Evolutionary conservation across 1,140 invertebrate genomes (phyloP).

Genomic region (Ceratina japonica): DNA sequence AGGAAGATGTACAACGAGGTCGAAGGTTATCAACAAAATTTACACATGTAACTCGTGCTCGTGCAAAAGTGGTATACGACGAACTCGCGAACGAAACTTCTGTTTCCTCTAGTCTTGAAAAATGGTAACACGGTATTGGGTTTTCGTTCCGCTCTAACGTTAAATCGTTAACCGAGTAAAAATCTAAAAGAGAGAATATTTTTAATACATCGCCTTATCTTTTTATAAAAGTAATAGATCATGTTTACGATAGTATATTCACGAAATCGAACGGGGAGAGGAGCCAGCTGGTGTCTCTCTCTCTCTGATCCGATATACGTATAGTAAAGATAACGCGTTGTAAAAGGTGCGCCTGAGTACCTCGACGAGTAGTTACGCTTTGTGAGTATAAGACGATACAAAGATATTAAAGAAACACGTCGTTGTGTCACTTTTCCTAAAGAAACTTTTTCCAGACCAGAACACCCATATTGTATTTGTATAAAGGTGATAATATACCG

Average conservation of each 20-base stretch:
- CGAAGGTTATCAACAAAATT: conserved; percentile 68
- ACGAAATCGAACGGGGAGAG: not conserved
- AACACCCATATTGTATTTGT: not conserved
- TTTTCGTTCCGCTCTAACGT: no score
- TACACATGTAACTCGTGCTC: conserved; percentile 65
- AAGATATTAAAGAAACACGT: no score
- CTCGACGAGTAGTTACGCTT: no score
- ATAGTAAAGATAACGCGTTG: not conserved
- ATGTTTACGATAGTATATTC: not conserved
- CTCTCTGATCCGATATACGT: not conserved
- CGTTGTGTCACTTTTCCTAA: no score
- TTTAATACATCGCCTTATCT: conserved; percentile 25
- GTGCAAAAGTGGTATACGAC: no score
- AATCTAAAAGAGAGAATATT: not conserved
- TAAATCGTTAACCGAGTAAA: not conserved
- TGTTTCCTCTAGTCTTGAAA: no score
- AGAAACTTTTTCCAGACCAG: not conserved
- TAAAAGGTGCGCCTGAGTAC: not conserved
- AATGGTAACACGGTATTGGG: no score
- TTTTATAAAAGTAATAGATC: conserved; percentile 26
- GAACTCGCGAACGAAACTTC: no score
- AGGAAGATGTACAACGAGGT: conserved; percentile 76
- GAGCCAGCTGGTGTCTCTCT: no score
- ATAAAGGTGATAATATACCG: conserved; percentile 1
- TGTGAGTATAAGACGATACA: no score